phyloP scores from a whole-genome alignment of 2,113 vertebrate genomes.

The Pitta sordida region DNA sequence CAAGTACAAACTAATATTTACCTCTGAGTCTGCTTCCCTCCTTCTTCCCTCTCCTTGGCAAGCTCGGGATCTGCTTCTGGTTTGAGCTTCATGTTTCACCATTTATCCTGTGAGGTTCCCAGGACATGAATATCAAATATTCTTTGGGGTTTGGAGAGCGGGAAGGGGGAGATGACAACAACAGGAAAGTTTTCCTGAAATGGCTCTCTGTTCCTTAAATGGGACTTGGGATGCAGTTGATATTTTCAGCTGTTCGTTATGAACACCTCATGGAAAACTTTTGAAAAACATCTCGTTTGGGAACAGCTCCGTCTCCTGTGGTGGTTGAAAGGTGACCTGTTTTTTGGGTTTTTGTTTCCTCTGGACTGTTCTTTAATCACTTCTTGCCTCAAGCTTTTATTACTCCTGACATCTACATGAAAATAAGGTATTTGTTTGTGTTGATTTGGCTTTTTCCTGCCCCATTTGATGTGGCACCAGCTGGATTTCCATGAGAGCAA shows the following conservation, averaged over 20 bases:
- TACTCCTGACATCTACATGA: constrained; percentile 26
- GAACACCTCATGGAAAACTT: constrained; percentile 38
- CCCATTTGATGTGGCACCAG: background rate
- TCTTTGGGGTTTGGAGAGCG: background rate
- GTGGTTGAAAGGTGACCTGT: constrained; percentile 14
- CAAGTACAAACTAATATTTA: constrained; percentile 57
- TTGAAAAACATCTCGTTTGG: constrained; percentile 48
- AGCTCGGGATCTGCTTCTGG: background rate
- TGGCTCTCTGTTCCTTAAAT: constrained; percentile 17
- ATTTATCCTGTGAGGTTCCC: background rate
- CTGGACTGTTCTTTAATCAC: constrained; percentile 8
- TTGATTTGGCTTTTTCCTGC: background rate
- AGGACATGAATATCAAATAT: background rate
- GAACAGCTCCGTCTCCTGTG: background rate
- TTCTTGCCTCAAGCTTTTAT: constrained; percentile 23
- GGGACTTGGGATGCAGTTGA: background rate
- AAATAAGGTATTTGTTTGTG: constrained; percentile 8
- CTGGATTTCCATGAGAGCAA: background rate
- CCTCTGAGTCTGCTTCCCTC: constrained; percentile 28
- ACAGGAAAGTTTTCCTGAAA: background rate
- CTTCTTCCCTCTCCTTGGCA: background rate
- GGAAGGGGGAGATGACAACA: background rate
- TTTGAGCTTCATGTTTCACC: background rate
- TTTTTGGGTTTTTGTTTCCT: background rate
- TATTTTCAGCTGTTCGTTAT: constrained; percentile 14